Evolutionary conservation across 2,797 vertebrate species (phyloP).

Genomic region (Enteromius afrohamiltoni): DNA sequence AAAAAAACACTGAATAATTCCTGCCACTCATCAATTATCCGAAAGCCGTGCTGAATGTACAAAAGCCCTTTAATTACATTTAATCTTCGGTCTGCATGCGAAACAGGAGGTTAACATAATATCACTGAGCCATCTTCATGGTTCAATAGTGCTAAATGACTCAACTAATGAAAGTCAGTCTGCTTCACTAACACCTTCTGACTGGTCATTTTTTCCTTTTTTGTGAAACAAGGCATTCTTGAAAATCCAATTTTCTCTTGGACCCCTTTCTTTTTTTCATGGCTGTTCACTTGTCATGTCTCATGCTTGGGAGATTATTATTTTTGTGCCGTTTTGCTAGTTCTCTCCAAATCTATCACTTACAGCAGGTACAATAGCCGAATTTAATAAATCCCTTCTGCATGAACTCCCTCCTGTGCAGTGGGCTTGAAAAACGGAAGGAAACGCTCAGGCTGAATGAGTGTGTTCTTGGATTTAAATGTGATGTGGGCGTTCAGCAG

Average conservation of each 20-base stretch:
- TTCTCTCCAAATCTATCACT: constrained; percentile 78
- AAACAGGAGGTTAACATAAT: constrained; percentile 85
- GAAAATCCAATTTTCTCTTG: constrained; percentile 83
- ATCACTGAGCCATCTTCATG: constrained; percentile 83
- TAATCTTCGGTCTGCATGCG: constrained; percentile 78
- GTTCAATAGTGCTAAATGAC: constrained; percentile 80
- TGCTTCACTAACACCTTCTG: constrained; percentile 75
- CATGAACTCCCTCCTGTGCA: constrained; percentile 72
- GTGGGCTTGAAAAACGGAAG: constrained; percentile 69
- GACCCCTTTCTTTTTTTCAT: constrained; percentile 73
- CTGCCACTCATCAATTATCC: constrained; percentile 76
- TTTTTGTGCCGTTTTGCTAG: constrained; percentile 70
- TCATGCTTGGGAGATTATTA: constrained; percentile 75
- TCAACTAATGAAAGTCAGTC: constrained; percentile 80
- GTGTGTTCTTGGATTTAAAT: constrained; percentile 73
- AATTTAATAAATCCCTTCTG: constrained; percentile 78
- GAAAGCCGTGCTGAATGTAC: constrained; percentile 68
- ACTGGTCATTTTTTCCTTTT: constrained; percentile 73
- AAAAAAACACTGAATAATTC: constrained; percentile 67
- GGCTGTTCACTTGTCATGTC: constrained; percentile 79
- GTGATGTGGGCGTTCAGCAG: constrained; percentile 66
- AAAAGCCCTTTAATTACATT: constrained; percentile 81
- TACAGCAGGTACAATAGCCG: constrained; percentile 77
- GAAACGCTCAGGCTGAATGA: constrained; percentile 68
- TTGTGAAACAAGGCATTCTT: constrained; percentile 75